A percentile compares a stretch with the other conserved stretches of the same genome.
Conservation (phyloP, 92 coral and sea anemone species). For the Desmophyllum pertusum region DNA sequence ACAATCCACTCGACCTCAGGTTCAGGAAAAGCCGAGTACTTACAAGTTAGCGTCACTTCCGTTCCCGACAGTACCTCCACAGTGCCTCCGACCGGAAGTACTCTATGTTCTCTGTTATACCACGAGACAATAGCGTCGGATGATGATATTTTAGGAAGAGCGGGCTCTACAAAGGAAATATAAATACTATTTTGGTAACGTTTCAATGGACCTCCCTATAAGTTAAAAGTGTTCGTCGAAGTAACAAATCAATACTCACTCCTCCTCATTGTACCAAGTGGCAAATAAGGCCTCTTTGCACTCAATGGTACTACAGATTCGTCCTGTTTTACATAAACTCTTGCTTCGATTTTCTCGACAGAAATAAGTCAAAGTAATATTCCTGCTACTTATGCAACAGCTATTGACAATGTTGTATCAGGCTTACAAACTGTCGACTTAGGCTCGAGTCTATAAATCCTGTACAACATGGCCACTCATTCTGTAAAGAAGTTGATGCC, state of each 20-base stretch:
- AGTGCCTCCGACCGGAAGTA: conserved; percentile 69
- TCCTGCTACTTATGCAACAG: too few species aligned
- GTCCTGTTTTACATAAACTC: too few species aligned
- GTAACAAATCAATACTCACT: too few species aligned
- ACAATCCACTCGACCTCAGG: conserved; percentile 71
- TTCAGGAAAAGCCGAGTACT: conserved; percentile 73
- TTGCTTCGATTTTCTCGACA: too few species aligned
- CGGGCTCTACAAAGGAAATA: conserved; percentile 53
- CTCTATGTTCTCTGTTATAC: conserved; percentile 68
- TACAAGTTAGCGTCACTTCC: conserved; percentile 62
- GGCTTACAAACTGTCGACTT: neutral
- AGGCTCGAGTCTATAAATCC: neutral
- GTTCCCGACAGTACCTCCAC: conserved; percentile 78
- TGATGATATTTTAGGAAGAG: conserved; percentile 60
- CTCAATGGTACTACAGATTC: too few species aligned
- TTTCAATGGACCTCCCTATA: neutral
- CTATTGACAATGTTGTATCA: neutral
- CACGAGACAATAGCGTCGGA: conserved; percentile 68
- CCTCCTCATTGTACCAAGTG: too few species aligned
- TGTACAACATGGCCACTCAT: neutral
- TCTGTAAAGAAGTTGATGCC: neutral
- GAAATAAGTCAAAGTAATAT: too few species aligned
- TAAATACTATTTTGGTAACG: neutral
- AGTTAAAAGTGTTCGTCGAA: neutral
- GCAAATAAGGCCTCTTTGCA: too few species aligned